These are phyloP conservation scores for Okapia johnstoni DNA, from an alignment of 2,113 vertebrate genomes.

Conservation along the genomic window DNA sequence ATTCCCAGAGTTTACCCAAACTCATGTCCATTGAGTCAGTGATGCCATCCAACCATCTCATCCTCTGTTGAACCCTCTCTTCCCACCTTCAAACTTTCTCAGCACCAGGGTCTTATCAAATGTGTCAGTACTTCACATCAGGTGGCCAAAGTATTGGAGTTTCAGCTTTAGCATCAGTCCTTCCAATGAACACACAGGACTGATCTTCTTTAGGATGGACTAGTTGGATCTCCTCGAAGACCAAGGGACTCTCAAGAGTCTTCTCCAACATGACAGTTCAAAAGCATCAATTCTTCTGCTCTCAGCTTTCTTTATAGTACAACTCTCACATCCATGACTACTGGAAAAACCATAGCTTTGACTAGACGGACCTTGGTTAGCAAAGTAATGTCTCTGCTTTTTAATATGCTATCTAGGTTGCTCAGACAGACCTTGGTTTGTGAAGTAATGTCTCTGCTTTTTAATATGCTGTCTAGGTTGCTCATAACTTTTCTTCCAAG, in stretches of 20 bases:
- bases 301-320: neutral
- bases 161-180: neutral
- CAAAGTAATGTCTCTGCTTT: neutral
- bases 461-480: neutral
- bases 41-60: neutral
- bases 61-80: neutral
- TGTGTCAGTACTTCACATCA: neutral
- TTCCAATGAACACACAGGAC: neutral
- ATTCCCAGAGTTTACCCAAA: neutral
- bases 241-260: neutral
- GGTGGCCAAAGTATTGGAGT: neutral
- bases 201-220: neutral
- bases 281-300: neutral
- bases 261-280: neutral
- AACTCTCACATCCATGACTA: neutral
- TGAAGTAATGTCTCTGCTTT: neutral
- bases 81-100: neutral
- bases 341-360: neutral
- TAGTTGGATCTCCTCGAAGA: neutral
- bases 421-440: rapidly evolving
- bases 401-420: neutral
- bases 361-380: rapidly evolving
- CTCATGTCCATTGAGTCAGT: neutral
- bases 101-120: neutral
- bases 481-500: neutral